These are phyloP conservation scores for Chamaea fasciata DNA, from an alignment of 2,113 vertebrate genomes.

Conservation along the genomic window DNA sequence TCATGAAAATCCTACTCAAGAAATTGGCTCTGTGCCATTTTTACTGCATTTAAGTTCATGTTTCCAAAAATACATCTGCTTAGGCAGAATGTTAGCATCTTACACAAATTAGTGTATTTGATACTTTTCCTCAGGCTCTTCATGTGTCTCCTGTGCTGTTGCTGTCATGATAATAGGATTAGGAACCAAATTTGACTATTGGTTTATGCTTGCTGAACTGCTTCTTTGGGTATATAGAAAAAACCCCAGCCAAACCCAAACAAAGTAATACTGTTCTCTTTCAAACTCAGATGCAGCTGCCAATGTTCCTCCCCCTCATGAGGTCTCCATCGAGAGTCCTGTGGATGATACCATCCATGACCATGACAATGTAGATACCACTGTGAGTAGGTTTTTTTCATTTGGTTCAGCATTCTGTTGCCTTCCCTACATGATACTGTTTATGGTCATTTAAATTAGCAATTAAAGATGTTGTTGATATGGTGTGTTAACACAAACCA, in stretches of 20 bases:
- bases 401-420: not conserved
- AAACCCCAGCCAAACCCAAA: not conserved
- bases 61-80: not conserved
- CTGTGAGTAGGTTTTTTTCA: constrained; percentile 33
- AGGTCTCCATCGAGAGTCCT: constrained; percentile 32
- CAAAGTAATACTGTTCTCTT: not conserved
- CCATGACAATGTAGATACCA: constrained; percentile 20
- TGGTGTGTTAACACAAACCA: not conserved
- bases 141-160: not conserved
- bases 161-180: not conserved
- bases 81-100: not conserved
- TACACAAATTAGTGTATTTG: not conserved
- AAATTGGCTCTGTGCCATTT: not conserved
- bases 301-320: constrained; percentile 50
- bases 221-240: not conserved
- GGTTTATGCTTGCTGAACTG: not conserved
- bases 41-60: not conserved
- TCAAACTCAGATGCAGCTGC: constrained; percentile 60
- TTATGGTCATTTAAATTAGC: not conserved
- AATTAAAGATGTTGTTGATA: not conserved
- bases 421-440: not conserved
- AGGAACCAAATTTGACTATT: not conserved
- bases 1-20: not conserved
- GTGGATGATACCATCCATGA: not conserved
- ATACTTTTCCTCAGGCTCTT: not conserved